Percentiles rank a stretch among this genome's conserved stretches.
These are phyloP conservation scores for Drosophila austrosaltans DNA, from an alignment of 2,888 invertebrate species.

Conservation along the genomic window DNA sequence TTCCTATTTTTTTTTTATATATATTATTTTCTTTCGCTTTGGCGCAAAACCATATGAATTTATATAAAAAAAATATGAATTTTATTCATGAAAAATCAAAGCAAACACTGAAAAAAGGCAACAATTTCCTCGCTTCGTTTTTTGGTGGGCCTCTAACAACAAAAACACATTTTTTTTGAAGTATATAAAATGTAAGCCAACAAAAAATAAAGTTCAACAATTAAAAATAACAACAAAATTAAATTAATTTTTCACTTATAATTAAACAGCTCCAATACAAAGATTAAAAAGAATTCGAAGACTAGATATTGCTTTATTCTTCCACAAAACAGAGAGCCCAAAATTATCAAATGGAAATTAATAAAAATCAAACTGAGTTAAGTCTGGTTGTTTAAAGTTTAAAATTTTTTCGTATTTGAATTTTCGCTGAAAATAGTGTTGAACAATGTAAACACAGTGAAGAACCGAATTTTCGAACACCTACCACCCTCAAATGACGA, in stretches of 20 bases:
- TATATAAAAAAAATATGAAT: slow-evolving; percentile 38
- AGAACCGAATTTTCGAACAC: no score
- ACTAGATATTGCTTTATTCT: no score
- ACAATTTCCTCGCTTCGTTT: slow-evolving; percentile 61
- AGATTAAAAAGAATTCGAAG: no score
- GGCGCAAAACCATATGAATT: slow-evolving; percentile 45
- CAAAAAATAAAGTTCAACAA: slow-evolving; percentile 76
- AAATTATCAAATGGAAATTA: no score
- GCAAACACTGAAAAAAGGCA: slow-evolving; percentile 31
- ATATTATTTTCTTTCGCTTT: slow-evolving; percentile 47
- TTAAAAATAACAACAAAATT: slow-evolving; percentile 49
- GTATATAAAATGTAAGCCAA: slow-evolving; percentile 71
- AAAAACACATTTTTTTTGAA: slow-evolving; percentile 62
- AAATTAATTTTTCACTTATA: neutral
- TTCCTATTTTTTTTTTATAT: slow-evolving; percentile 20
- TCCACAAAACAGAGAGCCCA: no score
- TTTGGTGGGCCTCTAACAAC: slow-evolving; percentile 61
- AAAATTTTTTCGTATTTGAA: neutral
- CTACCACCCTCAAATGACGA: no score
- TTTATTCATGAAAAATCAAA: slow-evolving; percentile 61
- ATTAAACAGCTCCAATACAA: neutral
- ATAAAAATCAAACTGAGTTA: no score
- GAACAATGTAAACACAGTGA: no score
- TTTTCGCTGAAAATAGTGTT: neutral
- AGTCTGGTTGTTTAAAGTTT: no score